Conservation (phyloP, 2,797 vertebrate genomes). For the Gouania willdenowi region DNA sequence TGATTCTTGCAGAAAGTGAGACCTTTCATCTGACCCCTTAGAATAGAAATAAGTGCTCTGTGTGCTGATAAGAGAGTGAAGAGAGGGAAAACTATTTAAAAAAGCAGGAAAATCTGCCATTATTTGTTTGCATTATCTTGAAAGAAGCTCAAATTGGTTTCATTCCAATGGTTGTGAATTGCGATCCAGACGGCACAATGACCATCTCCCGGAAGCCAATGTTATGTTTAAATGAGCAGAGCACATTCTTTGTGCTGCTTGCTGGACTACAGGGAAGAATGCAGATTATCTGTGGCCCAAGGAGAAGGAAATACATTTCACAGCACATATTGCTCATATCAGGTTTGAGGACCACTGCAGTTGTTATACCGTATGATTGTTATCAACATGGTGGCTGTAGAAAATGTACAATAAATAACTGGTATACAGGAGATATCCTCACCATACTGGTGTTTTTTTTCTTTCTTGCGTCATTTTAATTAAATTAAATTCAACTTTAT, state of each 20-base stretch:
- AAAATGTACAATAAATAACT: constrained; percentile 35
- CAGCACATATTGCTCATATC: constrained; percentile 52
- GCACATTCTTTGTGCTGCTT: constrained; percentile 36
- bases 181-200: constrained; percentile 53
- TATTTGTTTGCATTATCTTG: constrained; percentile 74
- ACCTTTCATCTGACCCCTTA: constrained; percentile 69
- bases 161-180: constrained; percentile 51
- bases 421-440: constrained; percentile 31
- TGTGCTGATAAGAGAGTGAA: constrained; percentile 61
- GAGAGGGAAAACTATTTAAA: constrained; percentile 34
- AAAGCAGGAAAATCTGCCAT: constrained; percentile 54
- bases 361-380: constrained; percentile 55
- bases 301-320: constrained; percentile 61
- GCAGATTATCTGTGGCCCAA: constrained; percentile 42
- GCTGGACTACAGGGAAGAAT: constrained; percentile 36
- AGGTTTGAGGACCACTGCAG: constrained; percentile 42
- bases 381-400: constrained; percentile 36
- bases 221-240: constrained; percentile 32
- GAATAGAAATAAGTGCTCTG: constrained; percentile 61
- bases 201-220: constrained; percentile 31
- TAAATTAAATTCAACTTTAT: too few relatives aligned
- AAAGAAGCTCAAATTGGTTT: constrained; percentile 62
- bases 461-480: not conserved
- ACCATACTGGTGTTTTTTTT: not conserved
- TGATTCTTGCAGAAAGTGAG: constrained; percentile 60